Percentiles rank a stretch among this genome's conserved stretches.
These are phyloP conservation scores for Thomomys bottae DNA, from an alignment of 2,113 vertebrate species.

Conservation along the genomic window DNA sequence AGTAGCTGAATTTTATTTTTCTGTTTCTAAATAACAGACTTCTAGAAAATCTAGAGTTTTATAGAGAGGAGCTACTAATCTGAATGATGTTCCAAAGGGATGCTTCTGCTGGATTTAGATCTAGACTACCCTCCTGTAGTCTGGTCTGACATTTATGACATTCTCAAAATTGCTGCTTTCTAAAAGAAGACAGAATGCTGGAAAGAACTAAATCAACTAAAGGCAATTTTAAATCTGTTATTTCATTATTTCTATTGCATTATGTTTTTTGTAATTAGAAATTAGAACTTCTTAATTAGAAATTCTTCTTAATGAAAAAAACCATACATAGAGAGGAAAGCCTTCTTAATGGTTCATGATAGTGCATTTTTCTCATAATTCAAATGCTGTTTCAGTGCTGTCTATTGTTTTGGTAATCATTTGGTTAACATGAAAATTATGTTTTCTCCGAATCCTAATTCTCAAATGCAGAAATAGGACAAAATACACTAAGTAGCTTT, in stretches of 20 bases:
- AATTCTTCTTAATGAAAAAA: background rate
- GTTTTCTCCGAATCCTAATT: constrained; percentile 43
- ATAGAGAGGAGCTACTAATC: background rate
- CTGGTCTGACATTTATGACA: background rate
- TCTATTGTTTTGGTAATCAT: constrained; percentile 16
- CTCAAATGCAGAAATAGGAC: constrained; percentile 50
- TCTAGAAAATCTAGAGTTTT: background rate
- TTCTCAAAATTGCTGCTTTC: background rate
- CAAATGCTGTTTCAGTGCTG: background rate
- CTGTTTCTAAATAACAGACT: background rate
- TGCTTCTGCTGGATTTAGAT: background rate
- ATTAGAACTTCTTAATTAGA: background rate
- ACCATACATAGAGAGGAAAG: background rate
- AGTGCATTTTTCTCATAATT: background rate
- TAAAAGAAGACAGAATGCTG: background rate
- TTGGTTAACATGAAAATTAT: background rate
- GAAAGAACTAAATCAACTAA: background rate
- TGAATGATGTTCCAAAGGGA: background rate
- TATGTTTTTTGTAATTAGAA: background rate
- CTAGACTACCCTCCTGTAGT: background rate
- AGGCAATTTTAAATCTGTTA: background rate
- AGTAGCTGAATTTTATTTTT: constrained; percentile 17
- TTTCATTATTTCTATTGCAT: background rate
- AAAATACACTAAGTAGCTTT: constrained; percentile 50
- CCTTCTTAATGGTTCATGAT: background rate